Conservation (phyloP, 2,113 vertebrate genomes). For the Diglossa brunneiventris region DNA sequence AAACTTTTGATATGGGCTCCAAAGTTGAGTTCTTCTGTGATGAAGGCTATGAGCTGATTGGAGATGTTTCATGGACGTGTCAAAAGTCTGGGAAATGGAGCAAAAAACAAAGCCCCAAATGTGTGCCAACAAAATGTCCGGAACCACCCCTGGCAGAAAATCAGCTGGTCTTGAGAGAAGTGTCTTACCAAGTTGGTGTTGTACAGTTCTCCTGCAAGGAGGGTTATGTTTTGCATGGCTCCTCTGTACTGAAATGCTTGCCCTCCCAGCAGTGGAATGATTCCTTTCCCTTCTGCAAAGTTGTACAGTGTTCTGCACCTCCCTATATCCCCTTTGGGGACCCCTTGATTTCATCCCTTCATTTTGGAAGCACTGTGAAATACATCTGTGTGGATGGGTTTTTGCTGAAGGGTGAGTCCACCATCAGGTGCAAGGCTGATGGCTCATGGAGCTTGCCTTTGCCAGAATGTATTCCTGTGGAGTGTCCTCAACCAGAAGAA, state of each 20-base stretch:
- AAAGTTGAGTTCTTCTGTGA: slow-evolving; percentile 88
- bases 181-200: slow-evolving; percentile 79
- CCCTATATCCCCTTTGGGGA: slow-evolving; percentile 88
- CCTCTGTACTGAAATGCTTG: slow-evolving; percentile 84
- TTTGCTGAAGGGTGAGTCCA: slow-evolving; percentile 76
- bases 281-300: slow-evolving; percentile 89
- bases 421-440: slow-evolving; percentile 79
- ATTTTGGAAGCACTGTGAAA: slow-evolving; percentile 80
- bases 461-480: slow-evolving; percentile 91
- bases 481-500: slow-evolving; percentile 93
- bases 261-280: slow-evolving; percentile 89
- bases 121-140: slow-evolving; percentile 87
- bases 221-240: slow-evolving; percentile 85
- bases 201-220: slow-evolving; percentile 89
- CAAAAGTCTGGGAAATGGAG: slow-evolving; percentile 90
- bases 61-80: slow-evolving; percentile 88
- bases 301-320: slow-evolving; percentile 82
- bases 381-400: slow-evolving; percentile 92
- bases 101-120: slow-evolving; percentile 79
- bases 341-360: slow-evolving; percentile 69
- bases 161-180: slow-evolving; percentile 85
- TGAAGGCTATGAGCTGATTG: slow-evolving; percentile 89
- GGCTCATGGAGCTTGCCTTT: slow-evolving; percentile 86
- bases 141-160: slow-evolving; percentile 90
- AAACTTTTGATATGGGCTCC: slow-evolving; percentile 85